Percentiles rank a stretch among this genome's conserved stretches.
Conservation (phyloP, 2,888 invertebrate genomes). For the Germaria angustata region DNA sequence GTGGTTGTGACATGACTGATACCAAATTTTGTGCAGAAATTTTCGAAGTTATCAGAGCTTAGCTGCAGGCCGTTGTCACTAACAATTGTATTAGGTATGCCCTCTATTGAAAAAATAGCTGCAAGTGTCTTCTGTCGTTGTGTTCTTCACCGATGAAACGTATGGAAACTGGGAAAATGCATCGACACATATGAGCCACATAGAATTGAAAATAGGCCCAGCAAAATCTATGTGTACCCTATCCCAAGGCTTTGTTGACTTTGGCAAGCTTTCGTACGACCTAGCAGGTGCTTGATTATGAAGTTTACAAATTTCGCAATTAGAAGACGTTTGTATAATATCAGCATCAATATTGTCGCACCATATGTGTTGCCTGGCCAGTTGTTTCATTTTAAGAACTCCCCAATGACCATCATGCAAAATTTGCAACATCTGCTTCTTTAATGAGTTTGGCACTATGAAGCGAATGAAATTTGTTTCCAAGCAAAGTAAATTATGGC, state of each 20-base stretch:
- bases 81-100: neutral
- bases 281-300: neutral
- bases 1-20: neutral
- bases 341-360: constrained; percentile 44
- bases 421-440: neutral
- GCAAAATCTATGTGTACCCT: constrained; percentile 55
- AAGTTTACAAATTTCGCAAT: constrained; percentile 29
- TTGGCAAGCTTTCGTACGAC: neutral
- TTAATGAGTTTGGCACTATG: neutral
- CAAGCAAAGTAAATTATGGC: neutral
- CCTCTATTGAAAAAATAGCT: neutral
- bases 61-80: neutral
- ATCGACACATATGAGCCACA: constrained; percentile 61
- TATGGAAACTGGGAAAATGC: constrained; percentile 1
- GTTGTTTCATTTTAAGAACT: constrained; percentile 45
- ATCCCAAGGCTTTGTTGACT: constrained; percentile 29
- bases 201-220: constrained; percentile 51
- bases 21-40: neutral
- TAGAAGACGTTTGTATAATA: constrained; percentile 4
- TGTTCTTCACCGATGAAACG: constrained; percentile 15
- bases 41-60: neutral
- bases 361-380: constrained; percentile 56
- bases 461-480: neutral
- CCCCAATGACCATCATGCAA: constrained; percentile 1
- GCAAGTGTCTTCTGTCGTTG: neutral